phyloP scores from a whole-genome alignment of 2,888 invertebrate genomes.

The Rhodophaea formosa region DNA sequence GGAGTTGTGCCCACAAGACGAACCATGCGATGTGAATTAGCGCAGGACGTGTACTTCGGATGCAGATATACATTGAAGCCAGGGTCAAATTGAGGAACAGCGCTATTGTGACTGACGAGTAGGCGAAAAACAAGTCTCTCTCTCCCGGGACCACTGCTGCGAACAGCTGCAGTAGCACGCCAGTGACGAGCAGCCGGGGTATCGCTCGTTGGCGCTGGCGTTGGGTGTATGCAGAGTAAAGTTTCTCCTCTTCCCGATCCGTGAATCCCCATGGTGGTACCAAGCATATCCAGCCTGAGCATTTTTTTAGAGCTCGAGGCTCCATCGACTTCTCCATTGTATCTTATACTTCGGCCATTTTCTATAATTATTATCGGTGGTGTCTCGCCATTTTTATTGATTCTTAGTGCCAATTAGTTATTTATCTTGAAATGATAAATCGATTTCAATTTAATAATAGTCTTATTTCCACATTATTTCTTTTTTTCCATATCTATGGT shows the following conservation, averaged over 20 bases:
- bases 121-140: conserved; percentile 55
- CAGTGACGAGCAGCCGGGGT: conserved; percentile 59
- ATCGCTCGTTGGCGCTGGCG: conserved; percentile 66
- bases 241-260: conserved; percentile 61
- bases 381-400: background rate
- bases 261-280: conserved; percentile 67
- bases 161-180: conserved; percentile 59
- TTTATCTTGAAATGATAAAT: background rate
- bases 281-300: conserved; percentile 48
- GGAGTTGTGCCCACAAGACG: conserved; percentile 72
- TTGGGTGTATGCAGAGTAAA: conserved; percentile 65
- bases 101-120: conserved; percentile 46
- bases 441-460: no score
- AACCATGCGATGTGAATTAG: conserved; percentile 86
- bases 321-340: conserved; percentile 60
- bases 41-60: conserved; percentile 65
- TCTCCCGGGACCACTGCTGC: conserved; percentile 67
- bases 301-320: conserved; percentile 44
- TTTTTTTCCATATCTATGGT: no score
- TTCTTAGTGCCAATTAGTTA: conserved; percentile 6
- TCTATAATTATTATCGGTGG: conserved; percentile 21
- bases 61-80: conserved; percentile 45
- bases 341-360: conserved; percentile 34
- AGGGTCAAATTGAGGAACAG: conserved; percentile 49
- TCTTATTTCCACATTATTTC: no score